These are phyloP conservation scores for Tanypteryx hageni DNA, from an alignment of 2,888 invertebrate species.

Conservation along the genomic window DNA sequence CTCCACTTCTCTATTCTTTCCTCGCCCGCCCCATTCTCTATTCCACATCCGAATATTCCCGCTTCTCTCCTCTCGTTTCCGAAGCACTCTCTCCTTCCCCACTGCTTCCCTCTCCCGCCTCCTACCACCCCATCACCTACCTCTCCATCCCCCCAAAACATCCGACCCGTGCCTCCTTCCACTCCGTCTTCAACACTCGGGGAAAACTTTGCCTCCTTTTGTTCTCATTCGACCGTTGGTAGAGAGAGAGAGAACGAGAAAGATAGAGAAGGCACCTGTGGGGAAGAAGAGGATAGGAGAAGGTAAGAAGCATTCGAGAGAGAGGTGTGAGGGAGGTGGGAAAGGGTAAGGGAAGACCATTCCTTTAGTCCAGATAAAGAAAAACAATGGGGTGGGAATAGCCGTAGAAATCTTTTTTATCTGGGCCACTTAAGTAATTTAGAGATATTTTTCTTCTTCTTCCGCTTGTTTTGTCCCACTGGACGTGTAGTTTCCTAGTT, in stretches of 20 bases:
- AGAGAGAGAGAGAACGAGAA: not conserved
- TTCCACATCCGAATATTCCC: too few species aligned
- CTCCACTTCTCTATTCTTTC: too few species aligned
- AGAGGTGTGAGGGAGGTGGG: not conserved
- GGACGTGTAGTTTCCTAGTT: not conserved
- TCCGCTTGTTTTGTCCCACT: not conserved
- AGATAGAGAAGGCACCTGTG: not conserved
- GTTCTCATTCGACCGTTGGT: too few species aligned
- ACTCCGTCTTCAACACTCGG: too few species aligned
- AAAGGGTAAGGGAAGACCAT: not conserved
- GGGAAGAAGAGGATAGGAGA: not conserved
- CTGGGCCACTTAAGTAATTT: conserved; percentile 57
- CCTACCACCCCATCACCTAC: too few species aligned
- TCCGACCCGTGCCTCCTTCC: too few species aligned
- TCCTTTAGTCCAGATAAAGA: conserved; percentile 39
- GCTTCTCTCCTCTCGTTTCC: too few species aligned
- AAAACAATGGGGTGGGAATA: conserved; percentile 13
- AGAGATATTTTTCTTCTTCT: not conserved
- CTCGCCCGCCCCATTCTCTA: too few species aligned
- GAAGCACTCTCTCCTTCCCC: too few species aligned
- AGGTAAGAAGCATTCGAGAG: not conserved
- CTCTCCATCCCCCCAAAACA: too few species aligned
- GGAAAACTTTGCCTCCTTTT: too few species aligned
- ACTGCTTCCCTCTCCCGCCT: too few species aligned
- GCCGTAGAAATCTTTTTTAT: conserved; percentile 16